A percentile compares a stretch with the other conserved stretches of the same genome.
phyloP scores from a whole-genome alignment of 2,888 invertebrate species.

The Mystacides longicornis region DNA sequence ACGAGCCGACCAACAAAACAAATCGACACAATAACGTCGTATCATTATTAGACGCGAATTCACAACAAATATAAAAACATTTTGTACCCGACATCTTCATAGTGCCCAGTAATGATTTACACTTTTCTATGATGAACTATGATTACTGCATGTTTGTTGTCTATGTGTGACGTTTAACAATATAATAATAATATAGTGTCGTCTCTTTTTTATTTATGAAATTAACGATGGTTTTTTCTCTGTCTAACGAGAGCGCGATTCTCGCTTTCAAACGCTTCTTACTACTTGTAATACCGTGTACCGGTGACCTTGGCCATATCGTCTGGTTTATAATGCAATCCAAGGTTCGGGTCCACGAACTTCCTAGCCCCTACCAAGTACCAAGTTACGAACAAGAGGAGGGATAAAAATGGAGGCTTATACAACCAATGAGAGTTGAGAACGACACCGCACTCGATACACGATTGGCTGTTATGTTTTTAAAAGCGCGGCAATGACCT shows the following conservation, averaged over 20 bases:
- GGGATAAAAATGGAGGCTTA: constrained; percentile 34
- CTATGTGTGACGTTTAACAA: no score
- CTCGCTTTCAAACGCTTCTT: constrained; percentile 39
- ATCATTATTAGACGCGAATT: no score
- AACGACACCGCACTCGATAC: constrained; percentile 45
- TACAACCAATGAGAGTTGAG: constrained; percentile 43
- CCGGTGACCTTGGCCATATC: constrained; percentile 61
- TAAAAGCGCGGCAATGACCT: constrained; percentile 73
- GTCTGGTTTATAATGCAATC: constrained; percentile 71
- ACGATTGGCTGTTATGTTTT: constrained; percentile 41
- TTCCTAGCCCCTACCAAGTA: constrained; percentile 44
- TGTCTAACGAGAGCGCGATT: constrained; percentile 21
- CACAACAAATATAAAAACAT: no score
- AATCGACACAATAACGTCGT: no score
- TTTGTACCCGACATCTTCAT: no score
- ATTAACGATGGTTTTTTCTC: constrained; percentile 15
- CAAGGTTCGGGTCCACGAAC: constrained; percentile 82
- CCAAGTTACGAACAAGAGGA: constrained; percentile 40
- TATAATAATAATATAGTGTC: no score
- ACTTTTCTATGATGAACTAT: no score
- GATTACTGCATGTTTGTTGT: no score
- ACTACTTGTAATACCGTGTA: constrained; percentile 14
- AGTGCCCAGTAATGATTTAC: no score
- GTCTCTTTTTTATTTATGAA: constrained; percentile 12
- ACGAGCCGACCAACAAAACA: no score